phyloP scores from a whole-genome alignment of 2,113 vertebrate genomes.

The Oryzias curvinotus region DNA sequence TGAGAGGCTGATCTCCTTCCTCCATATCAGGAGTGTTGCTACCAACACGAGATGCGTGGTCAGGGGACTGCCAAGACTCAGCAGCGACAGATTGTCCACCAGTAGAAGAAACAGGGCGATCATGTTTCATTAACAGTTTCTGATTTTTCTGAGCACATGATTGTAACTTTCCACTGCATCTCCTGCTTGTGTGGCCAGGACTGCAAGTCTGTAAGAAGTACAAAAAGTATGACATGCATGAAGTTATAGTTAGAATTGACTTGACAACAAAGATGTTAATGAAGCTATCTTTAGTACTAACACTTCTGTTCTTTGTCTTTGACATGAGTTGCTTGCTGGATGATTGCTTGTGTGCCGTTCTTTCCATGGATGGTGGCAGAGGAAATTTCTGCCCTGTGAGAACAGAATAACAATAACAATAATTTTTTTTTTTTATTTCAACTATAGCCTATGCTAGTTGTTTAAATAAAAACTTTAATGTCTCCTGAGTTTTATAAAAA shows the following conservation, averaged over 20 bases:
- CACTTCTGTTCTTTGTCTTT: constrained; percentile 64
- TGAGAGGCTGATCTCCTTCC: background rate
- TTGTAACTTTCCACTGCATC: constrained; percentile 23
- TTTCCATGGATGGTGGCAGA: constrained; percentile 34
- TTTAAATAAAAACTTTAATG: background rate
- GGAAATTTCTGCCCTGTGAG: constrained; percentile 72
- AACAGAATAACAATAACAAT: no score
- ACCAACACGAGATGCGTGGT: constrained; percentile 49
- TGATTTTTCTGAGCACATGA: constrained; percentile 24
- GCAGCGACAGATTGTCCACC: constrained; percentile 61
- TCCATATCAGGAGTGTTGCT: constrained; percentile 34
- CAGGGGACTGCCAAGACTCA: constrained; percentile 80
- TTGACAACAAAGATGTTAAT: background rate
- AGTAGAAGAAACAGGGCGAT: background rate
- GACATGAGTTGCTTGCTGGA: constrained; percentile 51
- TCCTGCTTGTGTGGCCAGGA: constrained; percentile 45
- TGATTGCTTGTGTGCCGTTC: constrained; percentile 62
- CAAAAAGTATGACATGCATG: background rate
- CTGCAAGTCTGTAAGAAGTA: constrained; percentile 67
- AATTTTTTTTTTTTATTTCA: background rate
- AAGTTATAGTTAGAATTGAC: background rate
- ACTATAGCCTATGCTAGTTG: background rate
- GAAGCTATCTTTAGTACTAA: constrained; percentile 22
- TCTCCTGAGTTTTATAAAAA: constrained; percentile 74
- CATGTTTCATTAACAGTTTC: constrained; percentile 15